Evolutionary conservation across 1,140 invertebrate species (phyloP).

Genomic region (Macrobrachium nipponense): DNA sequence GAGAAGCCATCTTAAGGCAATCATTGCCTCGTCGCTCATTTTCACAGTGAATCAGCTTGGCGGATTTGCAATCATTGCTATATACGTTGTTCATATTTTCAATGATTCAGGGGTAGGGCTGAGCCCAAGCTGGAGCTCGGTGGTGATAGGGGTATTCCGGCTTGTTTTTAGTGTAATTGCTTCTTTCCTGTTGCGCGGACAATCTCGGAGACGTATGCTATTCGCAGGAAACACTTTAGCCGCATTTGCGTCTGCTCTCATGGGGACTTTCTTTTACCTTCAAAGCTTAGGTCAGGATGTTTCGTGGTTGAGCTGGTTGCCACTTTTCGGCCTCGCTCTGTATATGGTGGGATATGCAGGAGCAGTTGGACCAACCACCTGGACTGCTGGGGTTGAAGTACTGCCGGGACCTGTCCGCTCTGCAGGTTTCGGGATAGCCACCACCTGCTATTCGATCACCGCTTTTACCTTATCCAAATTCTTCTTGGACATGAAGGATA

Average conservation of each 20-base stretch:
- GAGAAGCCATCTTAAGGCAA: background rate
- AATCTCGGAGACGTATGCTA: background rate
- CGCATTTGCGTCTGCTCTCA: background rate
- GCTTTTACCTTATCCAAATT: background rate
- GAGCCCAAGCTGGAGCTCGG: background rate
- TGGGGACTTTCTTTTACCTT: background rate
- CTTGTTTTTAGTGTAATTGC: background rate
- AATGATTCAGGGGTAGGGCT: background rate
- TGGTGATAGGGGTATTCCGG: background rate
- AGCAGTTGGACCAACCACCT: background rate
- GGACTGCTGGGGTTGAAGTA: background rate
- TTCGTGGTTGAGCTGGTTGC: background rate
- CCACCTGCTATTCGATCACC: background rate
- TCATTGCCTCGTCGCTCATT: background rate
- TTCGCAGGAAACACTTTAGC: background rate
- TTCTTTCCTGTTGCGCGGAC: background rate
- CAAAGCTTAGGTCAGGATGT: background rate
- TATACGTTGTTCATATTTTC: conserved; percentile 7
- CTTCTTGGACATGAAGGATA: background rate
- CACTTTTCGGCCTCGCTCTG: background rate
- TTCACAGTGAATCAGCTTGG: background rate
- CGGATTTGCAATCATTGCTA: background rate
- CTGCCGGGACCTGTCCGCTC: conserved; percentile 4
- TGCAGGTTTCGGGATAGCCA: background rate
- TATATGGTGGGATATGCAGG: conserved; percentile 11